These are phyloP conservation scores for Caretta caretta DNA, from an alignment of 2,113 vertebrate species.

Conservation along the genomic window DNA sequence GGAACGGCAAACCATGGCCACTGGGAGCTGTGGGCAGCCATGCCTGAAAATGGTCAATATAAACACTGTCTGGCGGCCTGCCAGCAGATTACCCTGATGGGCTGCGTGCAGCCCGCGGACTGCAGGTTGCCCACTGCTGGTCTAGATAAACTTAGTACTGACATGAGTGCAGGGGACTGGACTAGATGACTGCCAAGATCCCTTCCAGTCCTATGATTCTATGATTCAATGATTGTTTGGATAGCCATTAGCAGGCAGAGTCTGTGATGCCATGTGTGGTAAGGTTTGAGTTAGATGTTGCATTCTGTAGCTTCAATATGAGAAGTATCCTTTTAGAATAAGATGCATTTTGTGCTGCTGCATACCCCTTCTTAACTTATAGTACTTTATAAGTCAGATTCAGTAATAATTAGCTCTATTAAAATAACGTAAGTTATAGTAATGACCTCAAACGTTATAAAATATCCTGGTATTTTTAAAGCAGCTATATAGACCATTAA, in stretches of 20 bases:
- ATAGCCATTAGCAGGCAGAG: constrained; percentile 18
- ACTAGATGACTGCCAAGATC: too few relatives aligned
- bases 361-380: background rate
- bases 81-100: too few relatives aligned
- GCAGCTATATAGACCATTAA: background rate
- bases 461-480: background rate
- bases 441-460: constrained; percentile 5
- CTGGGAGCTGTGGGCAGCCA: too few relatives aligned
- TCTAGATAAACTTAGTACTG: too few relatives aligned
- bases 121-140: too few relatives aligned
- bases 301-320: constrained; percentile 10
- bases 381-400: background rate
- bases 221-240: background rate
- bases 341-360: constrained; percentile 20
- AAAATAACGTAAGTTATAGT: background rate
- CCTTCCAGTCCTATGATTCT: too few relatives aligned
- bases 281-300: background rate
- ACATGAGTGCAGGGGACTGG: too few relatives aligned
- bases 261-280: background rate
- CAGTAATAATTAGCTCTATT: background rate
- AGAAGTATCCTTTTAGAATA: constrained; percentile 8
- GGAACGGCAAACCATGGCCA: too few relatives aligned
- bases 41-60: too few relatives aligned
- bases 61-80: too few relatives aligned
- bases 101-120: too few relatives aligned